phyloP scores from a whole-genome alignment of 2,888 invertebrate genomes.

The Apamea sordens region DNA sequence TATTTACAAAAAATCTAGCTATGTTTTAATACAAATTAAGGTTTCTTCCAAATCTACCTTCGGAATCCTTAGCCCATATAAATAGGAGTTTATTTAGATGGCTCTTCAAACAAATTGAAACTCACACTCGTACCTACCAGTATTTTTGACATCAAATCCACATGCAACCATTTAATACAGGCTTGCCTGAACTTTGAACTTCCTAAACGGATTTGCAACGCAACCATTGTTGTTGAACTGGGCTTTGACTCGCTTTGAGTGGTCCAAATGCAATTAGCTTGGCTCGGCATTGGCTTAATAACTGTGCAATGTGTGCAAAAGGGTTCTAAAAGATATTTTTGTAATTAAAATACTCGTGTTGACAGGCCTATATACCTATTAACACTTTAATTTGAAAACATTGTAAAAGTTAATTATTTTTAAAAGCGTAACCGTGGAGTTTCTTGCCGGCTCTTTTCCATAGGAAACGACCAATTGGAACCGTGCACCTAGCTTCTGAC shows the following conservation, averaged over 20 bases:
- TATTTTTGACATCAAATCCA: neutral
- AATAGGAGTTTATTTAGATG: neutral
- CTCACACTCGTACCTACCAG: neutral
- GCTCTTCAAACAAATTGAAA: neutral
- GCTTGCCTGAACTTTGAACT: conserved; percentile 22
- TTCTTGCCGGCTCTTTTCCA: too few species aligned
- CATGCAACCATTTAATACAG: neutral
- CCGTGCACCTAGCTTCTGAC: too few species aligned
- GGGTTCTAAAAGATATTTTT: neutral
- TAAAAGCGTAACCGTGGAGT: neutral
- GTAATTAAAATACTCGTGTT: conserved; percentile 7
- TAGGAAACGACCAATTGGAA: too few species aligned
- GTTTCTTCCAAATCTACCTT: neutral
- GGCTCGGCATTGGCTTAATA: neutral
- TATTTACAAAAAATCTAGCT: too few species aligned
- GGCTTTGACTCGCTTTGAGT: conserved; percentile 1
- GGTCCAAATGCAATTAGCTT: conserved; percentile 27
- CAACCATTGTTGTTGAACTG: neutral
- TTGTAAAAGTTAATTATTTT: neutral
- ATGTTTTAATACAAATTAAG: neutral
- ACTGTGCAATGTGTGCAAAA: neutral
- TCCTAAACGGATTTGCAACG: conserved; percentile 26
- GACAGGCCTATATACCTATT: neutral
- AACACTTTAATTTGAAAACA: neutral
- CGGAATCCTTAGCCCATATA: neutral